phyloP scores from a whole-genome alignment of 2,888 invertebrate genomes.

The Lumbricus terrestris region DNA sequence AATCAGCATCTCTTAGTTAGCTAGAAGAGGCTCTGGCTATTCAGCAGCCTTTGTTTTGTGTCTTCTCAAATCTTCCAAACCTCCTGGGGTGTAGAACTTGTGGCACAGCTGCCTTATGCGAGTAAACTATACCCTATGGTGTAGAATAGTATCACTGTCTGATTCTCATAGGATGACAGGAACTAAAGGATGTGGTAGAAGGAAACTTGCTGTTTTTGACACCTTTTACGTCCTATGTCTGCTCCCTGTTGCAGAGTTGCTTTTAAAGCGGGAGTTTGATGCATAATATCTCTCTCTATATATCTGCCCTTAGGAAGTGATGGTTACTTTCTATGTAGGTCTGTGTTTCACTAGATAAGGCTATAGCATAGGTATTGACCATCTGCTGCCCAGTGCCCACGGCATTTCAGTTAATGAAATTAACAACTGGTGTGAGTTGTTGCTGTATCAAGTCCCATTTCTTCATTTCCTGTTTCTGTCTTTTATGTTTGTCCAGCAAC shows the following conservation, averaged over 20 bases:
- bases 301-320: not conserved
- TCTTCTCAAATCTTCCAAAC: not conserved
- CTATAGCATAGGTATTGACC: too few species aligned
- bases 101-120: not conserved
- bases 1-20: too few species aligned
- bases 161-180: not conserved
- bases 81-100: not conserved
- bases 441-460: too few species aligned
- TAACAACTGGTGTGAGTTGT: not conserved
- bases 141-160: not conserved
- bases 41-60: too few species aligned
- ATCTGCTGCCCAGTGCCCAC: not conserved
- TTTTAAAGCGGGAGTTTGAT: not conserved
- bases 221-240: not conserved
- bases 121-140: not conserved
- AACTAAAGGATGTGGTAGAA: not conserved
- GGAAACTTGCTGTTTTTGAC: not conserved
- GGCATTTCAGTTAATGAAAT: not conserved
- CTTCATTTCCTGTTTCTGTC: not conserved
- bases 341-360: too few species aligned
- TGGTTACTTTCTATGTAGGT: not conserved
- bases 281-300: not conserved
- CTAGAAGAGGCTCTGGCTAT: too few species aligned
- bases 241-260: not conserved
- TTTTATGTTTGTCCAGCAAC: not conserved